These are phyloP conservation scores for Carassius auratus DNA, from an alignment of 2,113 vertebrate species.

Conservation along the genomic window DNA sequence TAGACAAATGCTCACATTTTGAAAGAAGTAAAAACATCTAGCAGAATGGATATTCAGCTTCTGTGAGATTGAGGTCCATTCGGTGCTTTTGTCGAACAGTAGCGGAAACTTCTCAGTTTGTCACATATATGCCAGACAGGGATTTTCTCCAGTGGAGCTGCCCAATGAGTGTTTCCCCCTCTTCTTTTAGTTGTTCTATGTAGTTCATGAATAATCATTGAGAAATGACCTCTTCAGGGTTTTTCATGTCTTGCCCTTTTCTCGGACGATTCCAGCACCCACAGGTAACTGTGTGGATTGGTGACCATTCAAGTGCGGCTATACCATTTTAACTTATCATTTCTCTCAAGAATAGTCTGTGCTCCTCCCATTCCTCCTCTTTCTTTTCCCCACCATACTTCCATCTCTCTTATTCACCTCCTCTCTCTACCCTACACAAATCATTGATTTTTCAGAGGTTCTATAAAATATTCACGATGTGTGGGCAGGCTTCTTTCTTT, in stretches of 20 bases:
- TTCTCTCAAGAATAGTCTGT: background rate
- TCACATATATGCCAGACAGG: background rate
- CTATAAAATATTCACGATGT: constrained; percentile 78
- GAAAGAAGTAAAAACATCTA: background rate
- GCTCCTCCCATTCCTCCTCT: constrained; percentile 35
- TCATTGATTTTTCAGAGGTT: constrained; percentile 73
- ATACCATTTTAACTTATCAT: constrained; percentile 37
- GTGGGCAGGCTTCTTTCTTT: constrained; percentile 72
- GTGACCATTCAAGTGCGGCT: constrained; percentile 42
- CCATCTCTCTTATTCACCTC: constrained; percentile 44
- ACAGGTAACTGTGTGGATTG: constrained; percentile 47
- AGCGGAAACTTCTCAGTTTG: background rate
- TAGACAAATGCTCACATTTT: background rate
- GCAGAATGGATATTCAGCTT: too few relatives aligned
- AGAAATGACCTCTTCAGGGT: constrained; percentile 33
- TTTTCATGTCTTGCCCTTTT: constrained; percentile 48
- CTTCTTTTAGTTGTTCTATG: constrained; percentile 7
- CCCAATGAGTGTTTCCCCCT: constrained; percentile 1
- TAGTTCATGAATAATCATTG: constrained; percentile 56
- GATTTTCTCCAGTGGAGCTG: constrained; percentile 22
- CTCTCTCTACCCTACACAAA: constrained; percentile 62
- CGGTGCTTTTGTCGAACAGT: background rate
- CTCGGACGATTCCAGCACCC: constrained; percentile 36
- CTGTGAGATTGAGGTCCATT: too few relatives aligned
- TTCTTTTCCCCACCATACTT: constrained; percentile 55